phyloP scores from a whole-genome alignment of 2,888 invertebrate species.

The Xanthostigma xanthostigma region DNA sequence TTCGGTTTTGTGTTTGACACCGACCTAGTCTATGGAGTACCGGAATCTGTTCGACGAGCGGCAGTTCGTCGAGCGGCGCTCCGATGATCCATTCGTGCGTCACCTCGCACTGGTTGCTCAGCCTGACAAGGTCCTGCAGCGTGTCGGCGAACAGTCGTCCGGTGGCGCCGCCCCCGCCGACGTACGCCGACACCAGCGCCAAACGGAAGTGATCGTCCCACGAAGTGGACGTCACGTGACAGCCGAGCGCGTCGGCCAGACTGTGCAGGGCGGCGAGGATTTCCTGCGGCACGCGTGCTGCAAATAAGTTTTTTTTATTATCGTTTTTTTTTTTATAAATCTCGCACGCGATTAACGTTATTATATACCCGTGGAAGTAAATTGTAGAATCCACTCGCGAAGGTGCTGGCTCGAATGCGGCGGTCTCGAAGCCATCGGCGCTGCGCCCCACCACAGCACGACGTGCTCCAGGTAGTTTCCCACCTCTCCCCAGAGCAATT shows the following conservation, averaged over 20 bases:
- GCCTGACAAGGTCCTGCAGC: constrained; percentile 50
- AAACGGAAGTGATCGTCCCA: constrained; percentile 57
- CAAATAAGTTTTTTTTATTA: neutral
- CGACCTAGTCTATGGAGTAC: constrained; percentile 53
- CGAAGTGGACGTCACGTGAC: constrained; percentile 61
- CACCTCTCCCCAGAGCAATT: constrained; percentile 66
- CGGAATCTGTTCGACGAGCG: constrained; percentile 71
- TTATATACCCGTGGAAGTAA: constrained; percentile 37
- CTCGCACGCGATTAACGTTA: no score
- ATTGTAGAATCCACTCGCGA: constrained; percentile 46
- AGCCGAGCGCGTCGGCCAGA: constrained; percentile 61
- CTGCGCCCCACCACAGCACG: constrained; percentile 70
- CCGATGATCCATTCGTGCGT: constrained; percentile 54
- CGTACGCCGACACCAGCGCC: constrained; percentile 34
- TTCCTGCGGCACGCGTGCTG: constrained; percentile 41
- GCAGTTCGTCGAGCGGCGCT: constrained; percentile 58
- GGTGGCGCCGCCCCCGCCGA: constrained; percentile 15
- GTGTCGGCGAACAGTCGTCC: constrained; percentile 41
- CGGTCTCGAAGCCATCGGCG: constrained; percentile 50
- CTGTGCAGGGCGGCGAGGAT: constrained; percentile 56
- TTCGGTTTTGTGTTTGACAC: neutral
- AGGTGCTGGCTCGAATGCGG: constrained; percentile 48
- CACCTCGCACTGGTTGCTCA: constrained; percentile 63
- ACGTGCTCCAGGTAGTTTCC: constrained; percentile 69
- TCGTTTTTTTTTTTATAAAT: no score